Conservation (phyloP, 1,140 invertebrate species). For the Ceratina japonica region DNA sequence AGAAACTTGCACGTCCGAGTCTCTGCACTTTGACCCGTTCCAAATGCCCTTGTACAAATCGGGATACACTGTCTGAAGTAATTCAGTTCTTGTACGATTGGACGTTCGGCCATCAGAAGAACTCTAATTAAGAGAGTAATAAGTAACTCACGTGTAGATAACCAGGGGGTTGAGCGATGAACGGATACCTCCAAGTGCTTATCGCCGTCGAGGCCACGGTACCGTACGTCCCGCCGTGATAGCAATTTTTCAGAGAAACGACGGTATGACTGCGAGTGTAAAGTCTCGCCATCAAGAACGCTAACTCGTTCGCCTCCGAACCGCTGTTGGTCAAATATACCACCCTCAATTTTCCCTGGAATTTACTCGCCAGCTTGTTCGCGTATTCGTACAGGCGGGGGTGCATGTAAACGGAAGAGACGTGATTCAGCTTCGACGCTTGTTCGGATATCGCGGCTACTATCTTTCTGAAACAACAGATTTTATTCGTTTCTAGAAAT, state of each 20-base stretch:
- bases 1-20: constrained; percentile 89
- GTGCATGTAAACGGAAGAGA: constrained; percentile 94
- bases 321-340: constrained; percentile 98
- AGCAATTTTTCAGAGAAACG: constrained; percentile 91
- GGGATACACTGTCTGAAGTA: constrained; percentile 89
- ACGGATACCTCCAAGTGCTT: constrained; percentile 88
- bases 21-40: constrained; percentile 92
- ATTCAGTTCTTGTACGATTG: background rate
- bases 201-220: constrained; percentile 91
- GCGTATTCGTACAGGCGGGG: constrained; percentile 95
- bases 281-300: constrained; percentile 90
- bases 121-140: too few relatives aligned
- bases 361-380: constrained; percentile 87
- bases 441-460: constrained; percentile 89
- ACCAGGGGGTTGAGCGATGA: constrained; percentile 86
- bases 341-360: constrained; percentile 89
- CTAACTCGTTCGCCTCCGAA: constrained; percentile 98
- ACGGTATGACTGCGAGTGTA: constrained; percentile 93
- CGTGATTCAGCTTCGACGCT: constrained; percentile 92
- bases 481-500: background rate
- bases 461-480: constrained; percentile 82
- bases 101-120: too few relatives aligned
- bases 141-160: constrained; percentile 91
- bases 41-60: constrained; percentile 94
- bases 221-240: constrained; percentile 93